These are phyloP conservation scores for Camptogramma bilineatum DNA, from an alignment of 2,888 invertebrate genomes.

Conservation along the genomic window DNA sequence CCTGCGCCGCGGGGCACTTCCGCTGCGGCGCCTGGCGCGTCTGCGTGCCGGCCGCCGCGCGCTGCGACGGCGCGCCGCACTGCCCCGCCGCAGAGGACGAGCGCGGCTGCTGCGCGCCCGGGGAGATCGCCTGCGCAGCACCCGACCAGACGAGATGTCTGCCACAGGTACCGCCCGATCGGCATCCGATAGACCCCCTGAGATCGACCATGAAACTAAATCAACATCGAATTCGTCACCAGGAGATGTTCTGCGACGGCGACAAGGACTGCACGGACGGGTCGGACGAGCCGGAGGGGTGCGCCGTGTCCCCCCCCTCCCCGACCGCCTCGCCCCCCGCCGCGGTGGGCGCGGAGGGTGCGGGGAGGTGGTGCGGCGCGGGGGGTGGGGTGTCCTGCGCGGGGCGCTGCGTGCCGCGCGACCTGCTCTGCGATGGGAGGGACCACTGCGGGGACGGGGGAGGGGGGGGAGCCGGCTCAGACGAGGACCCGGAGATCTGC, in stretches of 20 bases:
- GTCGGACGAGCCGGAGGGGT: conserved; percentile 87
- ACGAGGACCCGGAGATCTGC: conserved; percentile 86
- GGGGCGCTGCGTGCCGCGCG: conserved; percentile 88
- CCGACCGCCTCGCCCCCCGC: conserved; percentile 46
- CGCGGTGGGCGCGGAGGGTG: not conserved
- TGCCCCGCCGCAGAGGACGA: conserved; percentile 89
- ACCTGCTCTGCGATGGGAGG: conserved; percentile 89
- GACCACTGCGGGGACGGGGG: conserved; percentile 89
- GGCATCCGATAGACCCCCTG: no score
- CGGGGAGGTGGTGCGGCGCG: conserved; percentile 50
- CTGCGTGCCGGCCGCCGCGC: conserved; percentile 88
- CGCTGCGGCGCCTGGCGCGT: conserved; percentile 85
- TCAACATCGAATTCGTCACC: not conserved
- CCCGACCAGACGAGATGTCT: conserved; percentile 49
- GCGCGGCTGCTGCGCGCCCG: conserved; percentile 68
- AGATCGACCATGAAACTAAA: no score
- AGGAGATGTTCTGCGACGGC: conserved; percentile 86
- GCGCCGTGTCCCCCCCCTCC: conserved; percentile 39
- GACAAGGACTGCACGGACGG: conserved; percentile 89
- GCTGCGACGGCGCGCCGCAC: conserved; percentile 88
- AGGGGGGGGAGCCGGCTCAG: conserved; percentile 84
- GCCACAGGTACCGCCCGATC: conserved; percentile 50
- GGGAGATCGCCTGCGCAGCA: conserved; percentile 66
- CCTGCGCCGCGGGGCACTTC: conserved; percentile 87
- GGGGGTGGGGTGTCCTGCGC: conserved; percentile 86